Conservation (phyloP, 2,888 invertebrate genomes). For the Tenodera sinensis region DNA sequence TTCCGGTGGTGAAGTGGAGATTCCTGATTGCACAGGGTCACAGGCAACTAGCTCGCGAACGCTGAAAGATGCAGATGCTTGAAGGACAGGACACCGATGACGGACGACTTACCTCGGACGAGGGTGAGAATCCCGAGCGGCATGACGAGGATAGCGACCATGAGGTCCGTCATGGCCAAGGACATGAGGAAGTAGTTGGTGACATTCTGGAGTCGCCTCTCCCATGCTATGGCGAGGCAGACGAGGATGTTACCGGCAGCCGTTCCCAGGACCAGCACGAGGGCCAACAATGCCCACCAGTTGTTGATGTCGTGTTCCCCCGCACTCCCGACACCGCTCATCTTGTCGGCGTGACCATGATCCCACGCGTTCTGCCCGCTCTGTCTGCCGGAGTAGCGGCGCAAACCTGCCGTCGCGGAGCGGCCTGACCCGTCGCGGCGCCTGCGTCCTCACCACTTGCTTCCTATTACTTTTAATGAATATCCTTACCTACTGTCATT, state of each 20-base stretch:
- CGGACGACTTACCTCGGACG: conserved; percentile 64
- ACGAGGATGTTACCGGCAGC: conserved; percentile 92
- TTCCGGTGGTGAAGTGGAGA: no score
- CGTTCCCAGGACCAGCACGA: conserved; percentile 76
- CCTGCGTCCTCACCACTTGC: neutral
- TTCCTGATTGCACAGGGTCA: no score
- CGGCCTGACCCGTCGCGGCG: no score
- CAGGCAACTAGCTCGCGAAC: no score
- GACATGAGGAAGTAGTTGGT: conserved; percentile 97
- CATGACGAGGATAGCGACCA: conserved; percentile 94
- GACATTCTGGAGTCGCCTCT: conserved; percentile 89
- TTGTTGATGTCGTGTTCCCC: conserved; percentile 44
- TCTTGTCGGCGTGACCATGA: neutral
- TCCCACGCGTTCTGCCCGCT: neutral
- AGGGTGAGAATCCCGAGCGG: conserved; percentile 83
- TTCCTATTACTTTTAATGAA: neutral
- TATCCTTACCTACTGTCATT: neutral
- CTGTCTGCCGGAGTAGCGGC: neutral
- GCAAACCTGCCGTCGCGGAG: neutral
- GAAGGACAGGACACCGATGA: neutral
- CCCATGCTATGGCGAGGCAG: conserved; percentile 88
- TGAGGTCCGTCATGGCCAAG: conserved; percentile 88
- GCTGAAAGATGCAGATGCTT: no score
- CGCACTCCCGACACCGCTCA: neutral
- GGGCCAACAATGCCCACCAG: conserved; percentile 79